A percentile compares a stretch with the other conserved stretches of the same genome.
These are phyloP conservation scores for Centropus unirufus DNA, from an alignment of 2,113 vertebrate genomes.

Conservation along the genomic window DNA sequence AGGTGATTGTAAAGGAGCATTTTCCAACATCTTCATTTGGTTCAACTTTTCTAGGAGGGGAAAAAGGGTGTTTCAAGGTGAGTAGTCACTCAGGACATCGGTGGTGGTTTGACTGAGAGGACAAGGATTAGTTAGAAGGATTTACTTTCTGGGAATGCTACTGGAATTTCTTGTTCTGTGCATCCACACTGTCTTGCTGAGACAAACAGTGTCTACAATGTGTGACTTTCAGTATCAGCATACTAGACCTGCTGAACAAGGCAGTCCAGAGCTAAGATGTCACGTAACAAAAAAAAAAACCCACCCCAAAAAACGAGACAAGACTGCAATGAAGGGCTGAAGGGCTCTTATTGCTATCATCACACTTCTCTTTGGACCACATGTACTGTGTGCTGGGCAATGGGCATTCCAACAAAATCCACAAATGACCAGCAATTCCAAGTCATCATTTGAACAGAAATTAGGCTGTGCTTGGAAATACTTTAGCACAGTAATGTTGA, in stretches of 20 bases:
- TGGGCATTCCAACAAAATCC: neutral
- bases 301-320: neutral
- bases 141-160: neutral
- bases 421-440: neutral
- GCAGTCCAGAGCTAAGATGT: neutral
- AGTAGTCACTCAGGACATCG: neutral
- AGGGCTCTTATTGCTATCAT: neutral
- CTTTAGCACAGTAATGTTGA: neutral
- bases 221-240: neutral
- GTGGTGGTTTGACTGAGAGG: neutral
- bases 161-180: neutral
- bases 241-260: neutral
- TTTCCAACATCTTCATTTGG: neutral
- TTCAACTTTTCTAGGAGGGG: neutral
- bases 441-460: neutral
- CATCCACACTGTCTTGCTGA: neutral
- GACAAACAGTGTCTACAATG: neutral
- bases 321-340: accelerated
- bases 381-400: accelerated
- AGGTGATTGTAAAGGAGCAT: neutral
- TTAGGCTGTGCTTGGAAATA: neutral
- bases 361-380: neutral
- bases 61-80: neutral
- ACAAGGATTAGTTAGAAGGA: neutral
- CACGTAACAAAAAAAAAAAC: neutral